These are phyloP conservation scores for Phylloscopus whistleri DNA, from an alignment of 2,113 vertebrate genomes.

Conservation along the genomic window DNA sequence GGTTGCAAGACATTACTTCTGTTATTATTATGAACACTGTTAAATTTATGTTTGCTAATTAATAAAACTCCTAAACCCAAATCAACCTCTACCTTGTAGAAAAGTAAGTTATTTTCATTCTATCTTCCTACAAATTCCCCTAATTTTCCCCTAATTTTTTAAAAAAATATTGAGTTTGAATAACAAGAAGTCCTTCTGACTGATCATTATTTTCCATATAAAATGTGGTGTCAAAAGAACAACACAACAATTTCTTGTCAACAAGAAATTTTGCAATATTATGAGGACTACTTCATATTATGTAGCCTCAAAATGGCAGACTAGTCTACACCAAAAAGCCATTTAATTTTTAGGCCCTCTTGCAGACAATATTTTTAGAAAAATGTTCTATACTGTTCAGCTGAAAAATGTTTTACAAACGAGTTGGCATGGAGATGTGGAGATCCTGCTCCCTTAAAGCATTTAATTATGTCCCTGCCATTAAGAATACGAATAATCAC, in stretches of 20 bases:
- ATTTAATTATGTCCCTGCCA: neutral
- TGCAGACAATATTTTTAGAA: neutral
- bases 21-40: neutral
- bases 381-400: neutral
- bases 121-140: neutral
- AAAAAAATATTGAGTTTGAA: neutral
- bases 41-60: neutral
- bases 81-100: neutral
- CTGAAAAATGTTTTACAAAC: neutral
- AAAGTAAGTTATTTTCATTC: neutral
- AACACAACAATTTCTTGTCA: neutral
- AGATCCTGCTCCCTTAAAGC: neutral
- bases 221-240: neutral
- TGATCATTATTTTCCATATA: neutral
- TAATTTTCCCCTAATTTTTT: neutral
- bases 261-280: neutral
- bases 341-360: neutral
- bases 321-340: neutral
- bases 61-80: neutral
- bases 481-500: neutral
- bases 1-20: neutral
- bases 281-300: neutral
- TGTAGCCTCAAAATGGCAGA: neutral
- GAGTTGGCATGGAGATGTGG: neutral
- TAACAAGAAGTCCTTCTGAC: neutral